These are phyloP conservation scores for Falco berigora DNA, from an alignment of 2,797 vertebrate genomes.

Conservation along the genomic window DNA sequence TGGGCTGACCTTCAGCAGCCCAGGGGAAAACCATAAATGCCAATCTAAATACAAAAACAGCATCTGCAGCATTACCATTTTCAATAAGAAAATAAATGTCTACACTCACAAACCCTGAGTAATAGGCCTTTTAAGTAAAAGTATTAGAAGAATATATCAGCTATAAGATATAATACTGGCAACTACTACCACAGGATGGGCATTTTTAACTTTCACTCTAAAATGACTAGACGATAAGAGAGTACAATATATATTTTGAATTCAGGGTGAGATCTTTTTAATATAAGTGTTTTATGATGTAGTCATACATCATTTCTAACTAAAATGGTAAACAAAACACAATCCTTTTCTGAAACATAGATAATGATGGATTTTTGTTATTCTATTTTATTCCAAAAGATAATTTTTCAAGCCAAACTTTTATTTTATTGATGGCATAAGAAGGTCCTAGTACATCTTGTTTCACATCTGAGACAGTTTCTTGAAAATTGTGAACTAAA, in stretches of 20 bases:
- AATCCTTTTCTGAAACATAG: constrained; percentile 55
- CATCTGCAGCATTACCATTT: constrained; percentile 36
- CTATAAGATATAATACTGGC: constrained; percentile 66
- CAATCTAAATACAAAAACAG: constrained; percentile 35
- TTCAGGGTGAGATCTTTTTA: constrained; percentile 73
- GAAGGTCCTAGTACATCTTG: constrained; percentile 59
- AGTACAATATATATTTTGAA: constrained; percentile 74
- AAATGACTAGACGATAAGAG: constrained; percentile 77
- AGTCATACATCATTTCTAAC: constrained; percentile 75
- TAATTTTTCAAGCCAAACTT: constrained; percentile 75
- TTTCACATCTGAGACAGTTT: constrained; percentile 51
- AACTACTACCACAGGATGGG: constrained; percentile 64
- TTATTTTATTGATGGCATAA: constrained; percentile 63
- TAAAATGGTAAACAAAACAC: constrained; percentile 75
- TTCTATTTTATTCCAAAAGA: constrained; percentile 52
- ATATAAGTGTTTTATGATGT: constrained; percentile 76
- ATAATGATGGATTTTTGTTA: constrained; percentile 72
- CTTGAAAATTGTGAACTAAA: constrained; percentile 30
- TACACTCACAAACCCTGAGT: constrained; percentile 39
- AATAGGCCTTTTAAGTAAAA: constrained; percentile 74
- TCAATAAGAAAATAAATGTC: constrained; percentile 68
- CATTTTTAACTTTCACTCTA: constrained; percentile 77
- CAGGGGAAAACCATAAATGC: neutral
- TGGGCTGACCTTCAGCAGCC: neutral
- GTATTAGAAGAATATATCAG: constrained; percentile 77